Percentiles rank a stretch among this genome's conserved stretches.
Conservation (phyloP, 1,140 invertebrate genomes). For the Hirudo medicinalis region DNA sequence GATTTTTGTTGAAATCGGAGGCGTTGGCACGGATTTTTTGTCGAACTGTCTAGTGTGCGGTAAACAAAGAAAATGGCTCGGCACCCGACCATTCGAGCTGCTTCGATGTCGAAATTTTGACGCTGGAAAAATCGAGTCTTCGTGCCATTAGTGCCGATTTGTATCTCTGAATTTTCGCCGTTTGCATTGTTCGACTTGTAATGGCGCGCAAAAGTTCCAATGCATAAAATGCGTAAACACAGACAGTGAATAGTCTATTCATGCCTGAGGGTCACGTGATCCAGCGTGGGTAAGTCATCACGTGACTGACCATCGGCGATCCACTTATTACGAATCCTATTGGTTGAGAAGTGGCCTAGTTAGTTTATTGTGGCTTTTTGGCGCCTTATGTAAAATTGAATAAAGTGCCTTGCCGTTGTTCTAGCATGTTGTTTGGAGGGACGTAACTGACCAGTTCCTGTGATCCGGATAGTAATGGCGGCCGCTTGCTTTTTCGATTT, state of each 20-base stretch:
- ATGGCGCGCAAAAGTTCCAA: not conserved
- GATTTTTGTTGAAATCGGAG: not conserved
- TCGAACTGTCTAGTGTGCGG: slow-evolving; percentile 2
- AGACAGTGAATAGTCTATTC: too few species aligned
- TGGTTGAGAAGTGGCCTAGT: slow-evolving; percentile 2
- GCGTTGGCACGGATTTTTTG: not conserved
- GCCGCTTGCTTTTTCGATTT: too few species aligned
- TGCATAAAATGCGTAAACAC: not conserved
- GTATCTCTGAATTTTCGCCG: slow-evolving; percentile 1
- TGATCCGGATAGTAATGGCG: too few species aligned
- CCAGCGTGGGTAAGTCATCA: slow-evolving; percentile 2
- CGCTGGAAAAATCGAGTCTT: not conserved
- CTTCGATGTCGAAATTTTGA: not conserved
- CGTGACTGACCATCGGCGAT: slow-evolving; percentile 2
- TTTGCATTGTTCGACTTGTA: slow-evolving; percentile 3
- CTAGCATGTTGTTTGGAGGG: too few species aligned
- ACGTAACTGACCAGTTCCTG: too few species aligned
- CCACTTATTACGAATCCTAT: not conserved
- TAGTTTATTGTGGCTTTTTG: slow-evolving; percentile 7
- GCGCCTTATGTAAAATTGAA: slow-evolving; percentile 1
- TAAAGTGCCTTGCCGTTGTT: too few species aligned
- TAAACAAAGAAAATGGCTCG: slow-evolving; percentile 7
- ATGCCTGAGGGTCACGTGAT: slow-evolving; percentile 12
- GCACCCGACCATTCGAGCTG: not conserved
- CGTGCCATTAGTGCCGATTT: not conserved